These are phyloP conservation scores for Symphodus melops DNA, from an alignment of 2,113 vertebrate species.

Conservation along the genomic window DNA sequence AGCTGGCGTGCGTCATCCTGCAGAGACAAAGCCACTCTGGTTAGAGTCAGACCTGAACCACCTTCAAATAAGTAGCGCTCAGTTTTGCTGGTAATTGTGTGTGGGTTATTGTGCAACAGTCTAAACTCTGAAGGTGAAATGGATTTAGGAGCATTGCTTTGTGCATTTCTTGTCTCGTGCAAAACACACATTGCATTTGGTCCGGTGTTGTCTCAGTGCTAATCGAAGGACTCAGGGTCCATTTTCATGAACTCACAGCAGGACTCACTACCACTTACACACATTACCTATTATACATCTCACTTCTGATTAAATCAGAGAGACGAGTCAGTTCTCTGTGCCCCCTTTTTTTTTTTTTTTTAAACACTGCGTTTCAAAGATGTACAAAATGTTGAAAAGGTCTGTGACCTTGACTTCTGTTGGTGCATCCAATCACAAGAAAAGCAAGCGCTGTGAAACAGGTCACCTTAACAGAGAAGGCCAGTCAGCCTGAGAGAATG, in stretches of 20 bases:
- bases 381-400: not conserved
- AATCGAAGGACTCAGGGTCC: too few species aligned
- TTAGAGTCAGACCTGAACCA: not conserved
- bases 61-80: not conserved
- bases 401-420: not conserved
- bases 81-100: not conserved
- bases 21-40: constrained; percentile 11
- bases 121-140: not conserved
- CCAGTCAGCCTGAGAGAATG: constrained; percentile 29
- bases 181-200: not conserved
- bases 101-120: not conserved
- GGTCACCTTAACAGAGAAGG: constrained; percentile 36
- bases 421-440: constrained; percentile 12
- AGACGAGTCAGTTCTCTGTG: not conserved
- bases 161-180: not conserved
- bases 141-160: not conserved
- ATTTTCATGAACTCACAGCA: too few species aligned
- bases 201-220: too few species aligned
- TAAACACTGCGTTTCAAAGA: constrained; percentile 12
- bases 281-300: too few species aligned
- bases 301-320: not conserved
- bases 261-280: too few species aligned
- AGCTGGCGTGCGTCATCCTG: constrained; percentile 98
- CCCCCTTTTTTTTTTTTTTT: not conserved
- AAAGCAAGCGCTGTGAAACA: constrained; percentile 32